Percentiles rank a stretch among this genome's conserved stretches.
Evolutionary conservation across 2,797 vertebrate species (phyloP).

Genomic region (Phoeniculus purpureus): DNA sequence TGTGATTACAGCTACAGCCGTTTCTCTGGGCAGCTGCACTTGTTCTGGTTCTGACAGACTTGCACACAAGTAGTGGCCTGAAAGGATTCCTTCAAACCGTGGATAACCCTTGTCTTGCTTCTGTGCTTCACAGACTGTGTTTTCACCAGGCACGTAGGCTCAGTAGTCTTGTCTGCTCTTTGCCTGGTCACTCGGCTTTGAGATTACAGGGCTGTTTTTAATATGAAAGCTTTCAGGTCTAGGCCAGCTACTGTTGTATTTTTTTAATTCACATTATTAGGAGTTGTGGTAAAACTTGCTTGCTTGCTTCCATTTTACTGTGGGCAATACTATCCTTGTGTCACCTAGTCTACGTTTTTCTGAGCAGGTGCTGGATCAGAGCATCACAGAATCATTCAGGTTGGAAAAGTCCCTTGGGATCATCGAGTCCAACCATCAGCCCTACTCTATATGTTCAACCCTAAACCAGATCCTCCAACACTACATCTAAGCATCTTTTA

Average conservation of each 20-base stretch:
- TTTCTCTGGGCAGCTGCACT: not conserved
- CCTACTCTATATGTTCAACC: no score
- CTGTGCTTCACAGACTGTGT: not conserved
- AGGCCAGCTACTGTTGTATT: not conserved
- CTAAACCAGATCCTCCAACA: no score
- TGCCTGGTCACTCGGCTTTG: not conserved
- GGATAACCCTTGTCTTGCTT: not conserved
- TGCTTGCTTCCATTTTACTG: not conserved
- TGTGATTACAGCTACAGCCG: not conserved
- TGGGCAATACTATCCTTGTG: not conserved
- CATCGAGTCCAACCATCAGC: no score
- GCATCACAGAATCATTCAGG: no score
- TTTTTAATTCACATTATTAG: not conserved
- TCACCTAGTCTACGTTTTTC: not conserved
- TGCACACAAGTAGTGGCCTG: not conserved
- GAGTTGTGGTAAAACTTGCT: not conserved
- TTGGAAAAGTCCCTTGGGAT: no score
- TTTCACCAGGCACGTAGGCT: not conserved
- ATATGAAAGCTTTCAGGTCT: not conserved
- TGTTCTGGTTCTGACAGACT: not conserved
- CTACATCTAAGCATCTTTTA: no score
- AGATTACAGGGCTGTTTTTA: not conserved
- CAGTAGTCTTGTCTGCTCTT: accelerated
- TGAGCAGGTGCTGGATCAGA: not conserved
- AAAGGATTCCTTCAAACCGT: not conserved